phyloP scores from a whole-genome alignment of 2,113 vertebrate species.

The Ochotona princeps region DNA sequence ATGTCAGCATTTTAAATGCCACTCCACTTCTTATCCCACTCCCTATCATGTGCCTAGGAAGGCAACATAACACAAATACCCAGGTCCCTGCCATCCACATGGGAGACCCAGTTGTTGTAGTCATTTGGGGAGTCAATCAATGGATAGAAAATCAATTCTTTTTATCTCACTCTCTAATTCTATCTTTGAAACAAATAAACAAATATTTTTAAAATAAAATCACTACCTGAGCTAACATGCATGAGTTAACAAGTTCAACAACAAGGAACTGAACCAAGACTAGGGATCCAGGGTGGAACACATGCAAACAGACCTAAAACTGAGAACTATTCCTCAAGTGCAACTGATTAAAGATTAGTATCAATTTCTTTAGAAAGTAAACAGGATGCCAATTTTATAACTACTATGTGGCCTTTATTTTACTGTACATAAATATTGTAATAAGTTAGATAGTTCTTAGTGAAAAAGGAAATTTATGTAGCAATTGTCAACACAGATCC shows the following conservation, averaged over 20 bases:
- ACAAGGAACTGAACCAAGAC: background rate
- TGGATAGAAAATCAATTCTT: too few relatives aligned
- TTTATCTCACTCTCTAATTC: too few relatives aligned
- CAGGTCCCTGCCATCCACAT: too few relatives aligned
- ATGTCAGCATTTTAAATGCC: too few relatives aligned
- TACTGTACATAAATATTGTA: background rate
- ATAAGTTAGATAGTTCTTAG: background rate
- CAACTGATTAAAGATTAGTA: background rate
- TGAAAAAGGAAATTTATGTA: background rate
- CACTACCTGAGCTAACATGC: background rate
- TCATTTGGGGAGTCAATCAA: too few relatives aligned
- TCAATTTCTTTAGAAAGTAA: background rate
- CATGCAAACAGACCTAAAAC: background rate
- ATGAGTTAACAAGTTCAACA: background rate
- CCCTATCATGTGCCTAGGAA: too few relatives aligned
- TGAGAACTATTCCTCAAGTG: background rate
- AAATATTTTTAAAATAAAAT: too few relatives aligned
- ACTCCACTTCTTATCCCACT: too few relatives aligned
- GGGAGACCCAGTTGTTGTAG: too few relatives aligned
- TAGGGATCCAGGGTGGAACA: background rate
- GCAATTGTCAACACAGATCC: background rate
- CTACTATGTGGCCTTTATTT: background rate
- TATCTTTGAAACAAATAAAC: too few relatives aligned
- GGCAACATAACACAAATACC: too few relatives aligned
- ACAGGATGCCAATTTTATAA: background rate